A percentile compares a stretch with the other conserved stretches of the same genome.
Evolutionary conservation across 2,113 vertebrate genomes (phyloP).

Genomic region (Puffinus mauretanicus): DNA sequence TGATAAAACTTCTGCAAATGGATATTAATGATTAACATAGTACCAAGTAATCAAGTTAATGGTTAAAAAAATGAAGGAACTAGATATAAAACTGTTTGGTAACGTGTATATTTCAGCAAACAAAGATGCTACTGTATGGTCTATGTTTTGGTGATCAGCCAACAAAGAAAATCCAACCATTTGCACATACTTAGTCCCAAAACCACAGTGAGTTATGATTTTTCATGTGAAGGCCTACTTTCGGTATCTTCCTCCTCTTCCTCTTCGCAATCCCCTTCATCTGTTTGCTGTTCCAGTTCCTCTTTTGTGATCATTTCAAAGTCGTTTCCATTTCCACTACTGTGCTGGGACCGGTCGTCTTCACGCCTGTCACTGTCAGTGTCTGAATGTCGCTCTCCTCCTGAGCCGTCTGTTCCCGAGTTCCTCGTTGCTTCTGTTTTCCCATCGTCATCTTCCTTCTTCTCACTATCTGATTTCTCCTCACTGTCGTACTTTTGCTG

Average conservation of each 20-base stretch:
- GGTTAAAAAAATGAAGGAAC: constrained; percentile 71
- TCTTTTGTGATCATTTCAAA: constrained; percentile 99
- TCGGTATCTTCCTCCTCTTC: constrained; percentile 74
- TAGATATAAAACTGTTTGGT: constrained; percentile 72
- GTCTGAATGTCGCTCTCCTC: constrained; percentile 86
- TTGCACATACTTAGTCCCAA: constrained; percentile 77
- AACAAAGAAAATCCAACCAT: constrained; percentile 83
- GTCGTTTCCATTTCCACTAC: constrained; percentile 96
- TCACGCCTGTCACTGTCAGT: constrained; percentile 95
- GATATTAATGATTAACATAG: constrained; percentile 73
- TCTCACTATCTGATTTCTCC: constrained; percentile 93
- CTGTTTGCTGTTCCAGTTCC: constrained; percentile 97
- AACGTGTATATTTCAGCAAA: constrained; percentile 72
- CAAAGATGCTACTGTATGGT: constrained; percentile 70
- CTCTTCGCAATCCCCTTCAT: constrained; percentile 86
- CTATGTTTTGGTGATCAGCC: constrained; percentile 76
- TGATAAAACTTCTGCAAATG: constrained; percentile 61
- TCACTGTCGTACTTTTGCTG: constrained; percentile 90
- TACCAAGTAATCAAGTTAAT: constrained; percentile 70
- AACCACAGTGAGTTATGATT: constrained; percentile 81
- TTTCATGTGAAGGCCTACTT: constrained; percentile 78
- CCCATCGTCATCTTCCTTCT: constrained; percentile 88
- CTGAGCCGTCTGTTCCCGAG: constrained; percentile 73
- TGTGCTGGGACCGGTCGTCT: constrained; percentile 96
- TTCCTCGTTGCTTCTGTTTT: constrained; percentile 76